These are phyloP conservation scores for Coboldia fuscipes DNA, from an alignment of 1,140 invertebrate genomes.

Conservation along the genomic window DNA sequence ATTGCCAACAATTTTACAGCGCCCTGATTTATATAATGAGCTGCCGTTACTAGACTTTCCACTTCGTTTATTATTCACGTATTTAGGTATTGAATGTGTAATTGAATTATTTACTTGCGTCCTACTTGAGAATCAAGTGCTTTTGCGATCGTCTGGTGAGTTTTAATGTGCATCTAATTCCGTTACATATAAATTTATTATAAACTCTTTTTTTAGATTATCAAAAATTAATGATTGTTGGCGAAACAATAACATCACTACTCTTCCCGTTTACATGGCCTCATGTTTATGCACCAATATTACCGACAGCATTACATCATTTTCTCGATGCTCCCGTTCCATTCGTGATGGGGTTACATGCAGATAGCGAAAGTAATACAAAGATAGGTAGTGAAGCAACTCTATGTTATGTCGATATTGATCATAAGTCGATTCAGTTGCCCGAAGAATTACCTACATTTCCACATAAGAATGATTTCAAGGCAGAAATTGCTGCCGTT, in stretches of 20 bases:
- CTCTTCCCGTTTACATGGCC: conserved; percentile 94
- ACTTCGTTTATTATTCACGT: conserved; percentile 64
- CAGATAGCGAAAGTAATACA: conserved; percentile 25
- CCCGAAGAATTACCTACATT: conserved; percentile 90
- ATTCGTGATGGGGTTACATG: conserved; percentile 87
- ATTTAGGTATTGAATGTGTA: conserved; percentile 74
- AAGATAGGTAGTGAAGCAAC: conserved; percentile 50
- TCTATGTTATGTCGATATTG: conserved; percentile 90
- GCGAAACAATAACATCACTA: conserved; percentile 77
- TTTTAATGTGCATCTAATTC: too few species aligned
- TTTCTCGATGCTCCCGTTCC: conserved; percentile 98
- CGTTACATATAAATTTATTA: too few species aligned
- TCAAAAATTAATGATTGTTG: conserved; percentile 88
- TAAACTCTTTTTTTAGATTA: conserved; percentile 56
- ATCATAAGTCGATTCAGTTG: conserved; percentile 72
- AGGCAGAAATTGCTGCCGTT: conserved; percentile 60
- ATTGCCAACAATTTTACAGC: conserved; percentile 38
- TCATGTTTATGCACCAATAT: conserved; percentile 96
- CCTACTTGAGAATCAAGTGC: conserved; percentile 88
- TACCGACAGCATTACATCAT: conserved; percentile 84
- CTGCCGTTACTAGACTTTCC: conserved; percentile 89
- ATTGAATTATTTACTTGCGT: conserved; percentile 90
- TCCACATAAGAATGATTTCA: conserved; percentile 72
- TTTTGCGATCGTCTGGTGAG: conserved; percentile 74
- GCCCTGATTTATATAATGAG: conserved; percentile 50